Evolutionary conservation across 2,888 invertebrate species (phyloP).

Genomic region (Crossocerus cetratus): DNA sequence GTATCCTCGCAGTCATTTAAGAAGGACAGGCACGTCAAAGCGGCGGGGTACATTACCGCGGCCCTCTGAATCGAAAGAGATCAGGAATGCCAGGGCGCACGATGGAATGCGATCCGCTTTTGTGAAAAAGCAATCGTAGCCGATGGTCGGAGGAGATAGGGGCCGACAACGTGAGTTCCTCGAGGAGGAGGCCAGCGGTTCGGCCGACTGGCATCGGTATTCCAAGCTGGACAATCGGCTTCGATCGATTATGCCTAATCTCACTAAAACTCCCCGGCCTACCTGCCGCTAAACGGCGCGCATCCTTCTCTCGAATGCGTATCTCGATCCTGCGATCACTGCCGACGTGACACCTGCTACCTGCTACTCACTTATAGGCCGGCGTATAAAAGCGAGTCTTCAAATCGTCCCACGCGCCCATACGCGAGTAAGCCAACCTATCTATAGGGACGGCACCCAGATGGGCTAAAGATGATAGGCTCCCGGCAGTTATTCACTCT

Average conservation of each 20-base stretch:
- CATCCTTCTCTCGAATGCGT: constrained; percentile 57
- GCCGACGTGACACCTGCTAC: constrained; percentile 70
- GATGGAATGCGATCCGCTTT: constrained; percentile 50
- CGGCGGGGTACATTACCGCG: constrained; percentile 17
- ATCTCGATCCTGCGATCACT: constrained; percentile 52
- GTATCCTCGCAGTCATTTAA: constrained; percentile 20
- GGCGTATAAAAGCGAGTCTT: constrained; percentile 31
- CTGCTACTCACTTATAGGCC: constrained; percentile 64
- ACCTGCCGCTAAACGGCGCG: constrained; percentile 54
- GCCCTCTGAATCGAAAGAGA: constrained; percentile 23
- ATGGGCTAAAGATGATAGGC: constrained; percentile 44
- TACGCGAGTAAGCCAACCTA: constrained; percentile 14
- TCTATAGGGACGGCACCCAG: constrained; percentile 16
- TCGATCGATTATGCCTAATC: constrained; percentile 63
- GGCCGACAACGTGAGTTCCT: constrained; percentile 20
- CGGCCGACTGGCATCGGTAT: constrained; percentile 19
- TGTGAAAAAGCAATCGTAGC: constrained; percentile 54
- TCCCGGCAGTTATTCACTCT: constrained; percentile 51
- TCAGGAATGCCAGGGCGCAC: constrained; percentile 26
- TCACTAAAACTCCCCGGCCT: constrained; percentile 49
- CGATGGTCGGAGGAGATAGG: constrained; percentile 44
- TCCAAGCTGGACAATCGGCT: constrained; percentile 34
- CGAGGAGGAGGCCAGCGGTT: constrained; percentile 21
- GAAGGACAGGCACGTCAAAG: constrained; percentile 43
- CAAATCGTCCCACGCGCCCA: constrained; percentile 51